Conservation (phyloP, 2,113 vertebrate species). For the Egretta garzetta region DNA sequence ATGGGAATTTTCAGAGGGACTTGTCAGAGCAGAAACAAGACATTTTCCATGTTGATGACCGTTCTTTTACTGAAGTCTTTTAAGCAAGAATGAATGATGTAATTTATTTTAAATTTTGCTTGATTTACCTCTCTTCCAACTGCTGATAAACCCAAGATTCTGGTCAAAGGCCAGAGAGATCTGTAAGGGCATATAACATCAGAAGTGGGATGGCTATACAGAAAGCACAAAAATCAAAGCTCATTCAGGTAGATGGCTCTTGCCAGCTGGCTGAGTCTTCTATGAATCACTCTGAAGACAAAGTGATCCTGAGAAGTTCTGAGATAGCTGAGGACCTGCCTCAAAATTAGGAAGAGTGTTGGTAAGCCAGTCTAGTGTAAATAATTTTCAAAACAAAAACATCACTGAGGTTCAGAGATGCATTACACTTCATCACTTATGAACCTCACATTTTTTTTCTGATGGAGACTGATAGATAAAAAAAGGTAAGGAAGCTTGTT, state of each 20-base stretch:
- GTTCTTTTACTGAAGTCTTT: not conserved
- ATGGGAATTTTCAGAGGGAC: not conserved
- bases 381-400: not conserved
- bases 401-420: not conserved
- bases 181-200: not conserved
- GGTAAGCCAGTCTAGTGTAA: not conserved
- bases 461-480: not conserved
- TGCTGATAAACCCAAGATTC: not conserved
- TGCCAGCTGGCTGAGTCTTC: not conserved
- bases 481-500: not conserved
- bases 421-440: not conserved
- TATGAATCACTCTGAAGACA: not conserved
- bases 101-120: not conserved
- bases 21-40: not conserved
- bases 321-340: not conserved
- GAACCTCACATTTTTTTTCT: not conserved
- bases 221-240: not conserved
- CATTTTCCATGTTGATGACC: not conserved
- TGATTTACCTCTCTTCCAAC: not conserved
- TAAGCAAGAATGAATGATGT: not conserved
- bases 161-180: not conserved
- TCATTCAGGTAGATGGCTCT: not conserved
- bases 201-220: not conserved
- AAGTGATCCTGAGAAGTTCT: not conserved
- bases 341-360: not conserved